Base-by-base conservation (phyloP, 2,797 vertebrate genomes). In the Catamblyrhynchus diadema region DNA sequence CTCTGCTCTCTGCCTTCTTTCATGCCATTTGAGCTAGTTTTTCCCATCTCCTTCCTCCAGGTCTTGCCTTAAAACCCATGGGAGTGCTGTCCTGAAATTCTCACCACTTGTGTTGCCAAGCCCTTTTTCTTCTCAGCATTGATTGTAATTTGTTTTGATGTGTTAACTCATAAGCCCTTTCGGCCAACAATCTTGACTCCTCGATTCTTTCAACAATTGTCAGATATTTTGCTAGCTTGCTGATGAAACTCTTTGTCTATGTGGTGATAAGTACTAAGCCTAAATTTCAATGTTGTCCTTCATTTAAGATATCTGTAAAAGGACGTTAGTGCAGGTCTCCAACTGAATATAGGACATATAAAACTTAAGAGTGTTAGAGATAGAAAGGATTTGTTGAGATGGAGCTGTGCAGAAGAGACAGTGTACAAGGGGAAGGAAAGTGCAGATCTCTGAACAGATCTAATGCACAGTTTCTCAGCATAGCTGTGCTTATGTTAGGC, bases 121-220 rank as follows among this genome's bases (percentile, higher is more conserved):
- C 42, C 39, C 71, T 62, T 81, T 94, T 91, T 66, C 75, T 91
- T 90, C 82, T 86, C 51, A 81, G 32, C 69, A 91, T 86, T 73
- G 89, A 91, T 48, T 86, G 54, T n/a, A 75, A 75, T 83, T 85
- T 81, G 51, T 81, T 93, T 94, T 84, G 66, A 88, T 96, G 75
- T 91, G 20, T 60, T 86, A 83, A 75, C 42, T 60, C 33, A 7
- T 53, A 72, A 90, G 44, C 12, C 62, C 75, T 91, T 88, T 83
- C 32, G 51, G 47, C 54, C 80, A 88, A 64, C 62, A 48, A 4
- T 69, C 77, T 47, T 69, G 47, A 91, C 25, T 93, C 51, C 69
- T 83, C 3, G 2, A 41, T 89, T 87, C 62, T 88, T 93, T 81
- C 54, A 72, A 22, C 18, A 59, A 41, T 59, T 92, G 57, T 81